Conservation (phyloP, 1,140 invertebrate genomes). For the Carposina sasakii region DNA sequence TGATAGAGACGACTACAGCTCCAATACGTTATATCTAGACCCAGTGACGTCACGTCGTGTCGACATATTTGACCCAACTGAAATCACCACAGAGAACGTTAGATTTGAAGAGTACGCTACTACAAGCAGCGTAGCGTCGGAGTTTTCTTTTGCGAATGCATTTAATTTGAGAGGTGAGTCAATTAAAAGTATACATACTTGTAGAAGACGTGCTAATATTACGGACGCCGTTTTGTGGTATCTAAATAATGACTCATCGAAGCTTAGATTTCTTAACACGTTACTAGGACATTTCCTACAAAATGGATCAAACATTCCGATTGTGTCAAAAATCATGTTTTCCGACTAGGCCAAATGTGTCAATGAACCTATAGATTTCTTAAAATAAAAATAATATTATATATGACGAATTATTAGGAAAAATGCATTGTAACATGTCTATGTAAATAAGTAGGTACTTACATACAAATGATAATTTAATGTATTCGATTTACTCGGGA, state of each 20-base stretch:
- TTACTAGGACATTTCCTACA: neutral
- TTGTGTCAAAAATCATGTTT: neutral
- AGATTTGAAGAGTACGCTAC: conserved; percentile 34
- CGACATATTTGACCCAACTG: conserved; percentile 28
- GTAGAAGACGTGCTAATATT: neutral
- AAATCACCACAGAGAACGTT: conserved; percentile 24
- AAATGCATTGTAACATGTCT: no score
- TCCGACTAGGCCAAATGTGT: neutral
- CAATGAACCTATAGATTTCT: neutral
- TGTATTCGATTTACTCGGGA: no score
- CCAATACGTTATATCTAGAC: conserved; percentile 27
- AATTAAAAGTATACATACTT: no score
- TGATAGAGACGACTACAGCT: conserved; percentile 27
- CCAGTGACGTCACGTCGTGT: conserved; percentile 31
- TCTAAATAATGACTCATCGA: neutral
- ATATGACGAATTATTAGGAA: no score
- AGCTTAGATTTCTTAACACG: neutral
- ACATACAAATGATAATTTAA: no score
- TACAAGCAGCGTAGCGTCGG: conserved; percentile 43
- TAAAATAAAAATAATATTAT: no score
- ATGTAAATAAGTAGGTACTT: no score
- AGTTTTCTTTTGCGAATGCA: conserved; percentile 52
- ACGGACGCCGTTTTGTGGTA: neutral
- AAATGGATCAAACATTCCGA: neutral
- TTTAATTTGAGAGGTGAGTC: conserved; percentile 58